These are phyloP conservation scores for Hucho hucho DNA, from an alignment of 2,113 vertebrate species.

Conservation along the genomic window DNA sequence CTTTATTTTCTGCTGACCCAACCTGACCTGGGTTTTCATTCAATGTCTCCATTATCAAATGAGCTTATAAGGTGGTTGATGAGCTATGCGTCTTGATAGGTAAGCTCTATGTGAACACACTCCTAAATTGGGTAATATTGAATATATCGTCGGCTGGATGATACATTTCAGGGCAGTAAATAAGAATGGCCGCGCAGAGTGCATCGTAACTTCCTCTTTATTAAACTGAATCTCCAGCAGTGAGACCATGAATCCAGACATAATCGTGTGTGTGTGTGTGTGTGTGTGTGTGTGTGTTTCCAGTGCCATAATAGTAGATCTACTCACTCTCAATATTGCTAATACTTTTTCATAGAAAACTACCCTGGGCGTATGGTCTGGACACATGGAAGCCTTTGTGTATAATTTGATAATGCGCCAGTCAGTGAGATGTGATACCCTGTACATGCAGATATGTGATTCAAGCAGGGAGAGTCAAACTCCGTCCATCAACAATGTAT, in stretches of 20 bases:
- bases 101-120: background rate
- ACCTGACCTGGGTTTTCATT: background rate
- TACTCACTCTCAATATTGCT: background rate
- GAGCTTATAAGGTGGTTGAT: background rate
- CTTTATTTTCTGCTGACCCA: too few species aligned
- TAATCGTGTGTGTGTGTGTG: slow-evolving; percentile 13
- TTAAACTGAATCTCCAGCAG: slow-evolving; percentile 49
- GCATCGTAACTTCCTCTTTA: slow-evolving; percentile 50
- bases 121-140: slow-evolving; percentile 6
- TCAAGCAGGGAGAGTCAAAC: slow-evolving; percentile 18
- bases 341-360: background rate
- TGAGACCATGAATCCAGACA: slow-evolving; percentile 55
- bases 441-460: slow-evolving; percentile 15
- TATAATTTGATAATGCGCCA: slow-evolving; percentile 30
- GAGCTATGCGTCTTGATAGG: background rate
- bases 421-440: slow-evolving; percentile 33
- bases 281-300: background rate
- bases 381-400: slow-evolving; percentile 29
- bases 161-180: slow-evolving; percentile 41
- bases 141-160: slow-evolving; percentile 13
- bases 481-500: slow-evolving; percentile 46
- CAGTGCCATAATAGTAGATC: background rate
- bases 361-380: slow-evolving; percentile 25
- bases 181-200: slow-evolving; percentile 17
- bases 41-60: background rate